Evolutionary conservation across 1,140 invertebrate genomes (phyloP), one percentile per base, ranked within the genome.

Genomic region (Sinella curviseta): DNA sequence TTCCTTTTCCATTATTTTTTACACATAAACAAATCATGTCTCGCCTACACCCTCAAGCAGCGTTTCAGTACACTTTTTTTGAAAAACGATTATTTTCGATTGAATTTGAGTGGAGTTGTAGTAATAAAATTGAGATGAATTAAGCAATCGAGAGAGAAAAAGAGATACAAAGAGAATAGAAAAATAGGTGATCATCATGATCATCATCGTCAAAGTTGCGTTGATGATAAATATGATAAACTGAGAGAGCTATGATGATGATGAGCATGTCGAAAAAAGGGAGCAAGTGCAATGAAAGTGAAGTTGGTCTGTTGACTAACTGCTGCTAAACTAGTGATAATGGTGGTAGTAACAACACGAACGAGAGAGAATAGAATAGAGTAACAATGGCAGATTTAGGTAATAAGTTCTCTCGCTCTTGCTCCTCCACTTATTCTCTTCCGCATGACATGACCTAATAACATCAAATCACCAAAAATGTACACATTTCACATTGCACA

Each of bases 261-360:
- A 48, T 48, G 39, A 48, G 20, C 8, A 48, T 12, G 39, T n/a
- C n/a, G 39, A 48, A 48, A 70, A 70, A 70, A 70, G 65, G 31
- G 65, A 70, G 65, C 65, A 70, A 70, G 65, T 70, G 65, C 65
- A 70, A 31, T 70, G 65, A 70, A 70, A 70, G 65, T 70, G 65
- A 70, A 70, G 65, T 33, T 70, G 26, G 26, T n/a, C n/a, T n/a
- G n/a, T n/a, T n/a, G n/a, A n/a, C n/a, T n/a, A 67, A 67, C 60
- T 12, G 24, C 8, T 8, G 60, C 60, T 14, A 67, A 24, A n/a
- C 8, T 67, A 67, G 14, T 30, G 60, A 67, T 67, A 67, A 67
- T 67, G 24, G 8, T 14, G 24, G 24, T 67, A 48, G 20, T 48
- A 48, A 48, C 39, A n/a, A n/a, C n/a, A n/a, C n/a, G n/a, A n/a